These are phyloP conservation scores for Thunnus maccoyii DNA, from an alignment of 2,113 vertebrate species.

Conservation along the genomic window DNA sequence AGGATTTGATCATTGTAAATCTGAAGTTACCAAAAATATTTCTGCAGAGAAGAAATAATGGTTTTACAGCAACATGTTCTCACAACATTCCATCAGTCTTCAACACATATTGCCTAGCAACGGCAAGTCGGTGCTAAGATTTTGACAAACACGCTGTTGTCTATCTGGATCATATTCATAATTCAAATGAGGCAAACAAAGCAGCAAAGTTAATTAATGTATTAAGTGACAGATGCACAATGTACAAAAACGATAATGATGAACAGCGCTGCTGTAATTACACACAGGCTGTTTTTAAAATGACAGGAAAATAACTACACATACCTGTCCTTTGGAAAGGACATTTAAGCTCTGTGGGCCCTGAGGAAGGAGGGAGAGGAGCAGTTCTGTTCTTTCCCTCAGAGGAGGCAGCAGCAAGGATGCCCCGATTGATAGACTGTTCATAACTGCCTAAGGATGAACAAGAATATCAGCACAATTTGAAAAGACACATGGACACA, in stretches of 20 bases:
- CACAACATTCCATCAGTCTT: slow-evolving; percentile 33
- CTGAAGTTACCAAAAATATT: not conserved
- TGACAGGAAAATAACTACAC: not conserved
- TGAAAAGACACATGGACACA: not conserved
- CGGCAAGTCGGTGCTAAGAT: slow-evolving; percentile 17
- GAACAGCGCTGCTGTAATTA: not conserved
- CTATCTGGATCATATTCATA: slow-evolving; percentile 2
- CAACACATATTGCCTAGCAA: slow-evolving; percentile 45
- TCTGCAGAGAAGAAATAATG: not conserved
- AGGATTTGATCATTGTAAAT: not conserved
- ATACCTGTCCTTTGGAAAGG: slow-evolving; percentile 98
- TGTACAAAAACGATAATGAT: not conserved
- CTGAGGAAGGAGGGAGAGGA: slow-evolving; percentile 97
- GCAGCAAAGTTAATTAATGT: not conserved
- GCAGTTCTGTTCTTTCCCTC: slow-evolving; percentile 95
- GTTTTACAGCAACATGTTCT: slow-evolving; percentile 41
- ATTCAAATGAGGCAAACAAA: slow-evolving; percentile 8
- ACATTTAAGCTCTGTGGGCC: slow-evolving; percentile 97
- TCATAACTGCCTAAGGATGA: slow-evolving; percentile 92
- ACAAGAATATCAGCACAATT: slow-evolving; percentile 28
- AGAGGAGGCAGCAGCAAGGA: slow-evolving; percentile 96
- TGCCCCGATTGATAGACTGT: slow-evolving; percentile 96
- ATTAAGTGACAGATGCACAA: not conserved
- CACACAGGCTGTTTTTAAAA: not conserved
- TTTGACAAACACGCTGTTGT: not conserved